A percentile compares a stretch with the other conserved stretches of the same genome.
phyloP scores from a whole-genome alignment of 2,797 vertebrate genomes.

The Gobionotothen gibberifrons region DNA sequence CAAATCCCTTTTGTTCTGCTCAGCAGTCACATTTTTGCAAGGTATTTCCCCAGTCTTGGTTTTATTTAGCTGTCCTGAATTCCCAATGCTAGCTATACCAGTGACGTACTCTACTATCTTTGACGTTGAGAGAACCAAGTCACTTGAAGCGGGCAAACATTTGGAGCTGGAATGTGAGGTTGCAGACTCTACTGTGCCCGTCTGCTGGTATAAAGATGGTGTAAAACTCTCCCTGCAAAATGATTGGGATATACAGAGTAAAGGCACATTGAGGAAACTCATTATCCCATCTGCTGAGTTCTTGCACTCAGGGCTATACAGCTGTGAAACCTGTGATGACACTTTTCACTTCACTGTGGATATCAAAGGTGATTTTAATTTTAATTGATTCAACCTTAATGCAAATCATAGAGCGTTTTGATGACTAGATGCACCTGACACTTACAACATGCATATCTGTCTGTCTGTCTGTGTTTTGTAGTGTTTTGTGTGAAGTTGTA shows the following conservation, averaged over 20 bases:
- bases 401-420: conserved; percentile 64
- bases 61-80: conserved; percentile 81
- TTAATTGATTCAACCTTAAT: conserved; percentile 61
- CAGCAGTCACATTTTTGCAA: conserved; percentile 60
- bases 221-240: conserved; percentile 78
- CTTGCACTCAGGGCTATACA: conserved; percentile 88
- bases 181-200: conserved; percentile 80
- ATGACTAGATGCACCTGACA: conserved; percentile 76
- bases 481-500: conserved; percentile 62
- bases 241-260: conserved; percentile 84
- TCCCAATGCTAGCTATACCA: conserved; percentile 81
- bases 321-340: conserved; percentile 83
- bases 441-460: conserved; percentile 46
- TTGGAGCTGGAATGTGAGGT: conserved; percentile 89
- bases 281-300: conserved; percentile 82
- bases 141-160: conserved; percentile 82
- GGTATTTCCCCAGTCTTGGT: conserved; percentile 66
- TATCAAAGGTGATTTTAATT: conserved; percentile 89
- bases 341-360: conserved; percentile 87
- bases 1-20: conserved; percentile 58
- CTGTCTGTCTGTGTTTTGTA: conserved; percentile 45
- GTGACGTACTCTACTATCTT: conserved; percentile 76
- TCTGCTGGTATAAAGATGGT: conserved; percentile 89
- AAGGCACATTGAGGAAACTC: conserved; percentile 83
- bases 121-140: conserved; percentile 82